Percentiles rank a stretch among this genome's conserved stretches.
Evolutionary conservation across 2,113 vertebrate species (phyloP).

Genomic region (Piliocolobus tephrosceles): DNA sequence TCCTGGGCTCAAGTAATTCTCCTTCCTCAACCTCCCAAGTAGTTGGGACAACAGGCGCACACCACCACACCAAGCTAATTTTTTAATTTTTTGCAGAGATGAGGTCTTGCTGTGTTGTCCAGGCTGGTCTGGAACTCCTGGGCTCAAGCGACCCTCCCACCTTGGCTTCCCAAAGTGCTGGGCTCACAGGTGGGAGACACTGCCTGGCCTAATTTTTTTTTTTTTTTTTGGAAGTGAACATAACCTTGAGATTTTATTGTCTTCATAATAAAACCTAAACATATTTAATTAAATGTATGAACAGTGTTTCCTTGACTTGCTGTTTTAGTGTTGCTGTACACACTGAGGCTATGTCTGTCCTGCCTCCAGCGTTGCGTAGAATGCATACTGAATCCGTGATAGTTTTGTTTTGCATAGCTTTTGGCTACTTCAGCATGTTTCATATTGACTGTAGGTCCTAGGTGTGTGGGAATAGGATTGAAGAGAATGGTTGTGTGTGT

Average conservation of each 20-base stretch:
- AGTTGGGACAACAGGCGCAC: too few species aligned
- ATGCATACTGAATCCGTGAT: neutral
- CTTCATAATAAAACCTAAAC: neutral
- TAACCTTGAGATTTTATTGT: neutral
- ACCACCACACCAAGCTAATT: too few species aligned
- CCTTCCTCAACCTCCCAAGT: too few species aligned
- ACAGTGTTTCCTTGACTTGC: neutral
- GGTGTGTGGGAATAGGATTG: neutral
- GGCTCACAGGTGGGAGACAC: too few species aligned
- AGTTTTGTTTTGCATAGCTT: conserved; percentile 30
- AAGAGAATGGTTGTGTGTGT: neutral
- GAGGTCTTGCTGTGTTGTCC: too few species aligned
- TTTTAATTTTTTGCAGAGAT: neutral
- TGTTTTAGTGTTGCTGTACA: neutral
- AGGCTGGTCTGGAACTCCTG: too few species aligned
- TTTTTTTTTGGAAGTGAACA: neutral
- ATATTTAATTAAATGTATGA: conserved; percentile 34
- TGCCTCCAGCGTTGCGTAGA: neutral
- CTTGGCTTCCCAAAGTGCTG: too few species aligned
- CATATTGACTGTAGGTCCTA: neutral
- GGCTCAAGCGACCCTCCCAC: too few species aligned
- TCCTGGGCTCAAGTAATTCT: too few species aligned
- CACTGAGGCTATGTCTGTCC: neutral
- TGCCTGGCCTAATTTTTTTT: too few species aligned
- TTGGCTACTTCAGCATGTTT: neutral